These are phyloP conservation scores for Miopithecus talapoin DNA, from an alignment of 2,797 vertebrate species.

Conservation along the genomic window DNA sequence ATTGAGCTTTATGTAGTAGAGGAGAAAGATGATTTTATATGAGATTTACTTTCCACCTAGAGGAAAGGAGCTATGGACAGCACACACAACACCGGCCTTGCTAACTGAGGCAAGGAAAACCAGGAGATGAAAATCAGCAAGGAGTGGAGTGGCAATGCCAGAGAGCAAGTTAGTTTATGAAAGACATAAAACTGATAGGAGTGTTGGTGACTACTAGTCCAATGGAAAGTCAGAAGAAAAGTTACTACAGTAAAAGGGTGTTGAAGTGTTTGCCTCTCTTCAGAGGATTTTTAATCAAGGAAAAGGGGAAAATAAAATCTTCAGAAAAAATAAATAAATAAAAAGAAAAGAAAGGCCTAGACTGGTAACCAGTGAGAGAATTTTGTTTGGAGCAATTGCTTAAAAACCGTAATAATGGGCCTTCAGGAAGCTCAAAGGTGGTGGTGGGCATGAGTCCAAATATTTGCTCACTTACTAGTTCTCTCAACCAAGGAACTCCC, in stretches of 20 bases:
- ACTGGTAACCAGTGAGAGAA: background rate
- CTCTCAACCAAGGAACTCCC: background rate
- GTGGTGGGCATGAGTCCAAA: background rate
- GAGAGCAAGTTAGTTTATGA: background rate
- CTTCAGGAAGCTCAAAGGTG: background rate
- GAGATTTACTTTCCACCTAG: background rate
- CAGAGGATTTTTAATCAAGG: background rate
- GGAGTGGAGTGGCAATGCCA: background rate
- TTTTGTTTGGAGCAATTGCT: background rate
- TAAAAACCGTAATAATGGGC: background rate
- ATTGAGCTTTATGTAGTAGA: background rate
- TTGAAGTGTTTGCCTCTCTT: background rate
- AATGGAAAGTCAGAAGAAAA: background rate
- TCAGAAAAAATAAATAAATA: background rate
- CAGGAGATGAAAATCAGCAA: background rate
- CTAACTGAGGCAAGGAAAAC: background rate
- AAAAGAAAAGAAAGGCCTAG: background rate
- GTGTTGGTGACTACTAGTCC: background rate
- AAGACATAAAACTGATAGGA: background rate
- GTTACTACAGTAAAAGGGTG: background rate
- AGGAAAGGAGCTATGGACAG: background rate
- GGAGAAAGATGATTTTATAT: background rate
- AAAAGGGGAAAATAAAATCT: background rate
- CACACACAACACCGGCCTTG: background rate
- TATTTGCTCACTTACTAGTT: background rate